Evolutionary conservation across 2,797 vertebrate genomes (phyloP).

Genomic region (Sitta carolinensis): DNA sequence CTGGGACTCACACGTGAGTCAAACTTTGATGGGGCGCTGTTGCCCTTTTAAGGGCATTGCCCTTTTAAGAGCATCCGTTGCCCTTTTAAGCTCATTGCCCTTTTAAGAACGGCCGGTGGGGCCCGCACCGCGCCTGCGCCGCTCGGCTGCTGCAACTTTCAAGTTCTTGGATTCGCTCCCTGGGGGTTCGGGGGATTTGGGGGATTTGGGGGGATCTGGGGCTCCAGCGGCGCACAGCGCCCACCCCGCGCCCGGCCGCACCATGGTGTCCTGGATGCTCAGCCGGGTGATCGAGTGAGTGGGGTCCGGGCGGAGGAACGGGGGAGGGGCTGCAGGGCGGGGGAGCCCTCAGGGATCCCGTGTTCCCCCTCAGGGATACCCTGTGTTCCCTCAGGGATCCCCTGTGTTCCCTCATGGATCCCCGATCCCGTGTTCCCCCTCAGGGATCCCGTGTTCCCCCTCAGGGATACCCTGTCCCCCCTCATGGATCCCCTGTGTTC

Average conservation of each 20-base stretch:
- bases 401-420: too few species aligned
- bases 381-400: rapidly evolving
- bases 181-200: not conserved
- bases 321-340: not conserved
- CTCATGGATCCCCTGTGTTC: too few species aligned
- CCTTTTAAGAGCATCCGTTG: not conserved
- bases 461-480: too few species aligned
- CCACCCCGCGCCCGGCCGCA: not conserved
- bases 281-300: not conserved
- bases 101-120: not conserved
- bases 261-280: not conserved
- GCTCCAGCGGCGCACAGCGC: rapidly evolving
- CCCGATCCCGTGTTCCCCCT: too few species aligned
- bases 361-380: too few species aligned
- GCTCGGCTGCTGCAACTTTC: not conserved
- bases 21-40: rapidly evolving
- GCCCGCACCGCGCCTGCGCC: not conserved
- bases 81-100: not conserved
- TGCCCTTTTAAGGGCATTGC: not conserved
- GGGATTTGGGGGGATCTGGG: not conserved
- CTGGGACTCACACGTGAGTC: rapidly evolving
- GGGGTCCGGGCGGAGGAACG: not conserved
- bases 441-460: too few species aligned
- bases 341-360: not conserved
- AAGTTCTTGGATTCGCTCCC: not conserved